phyloP scores from a whole-genome alignment of 2,797 vertebrate genomes.

The Channa striata region DNA sequence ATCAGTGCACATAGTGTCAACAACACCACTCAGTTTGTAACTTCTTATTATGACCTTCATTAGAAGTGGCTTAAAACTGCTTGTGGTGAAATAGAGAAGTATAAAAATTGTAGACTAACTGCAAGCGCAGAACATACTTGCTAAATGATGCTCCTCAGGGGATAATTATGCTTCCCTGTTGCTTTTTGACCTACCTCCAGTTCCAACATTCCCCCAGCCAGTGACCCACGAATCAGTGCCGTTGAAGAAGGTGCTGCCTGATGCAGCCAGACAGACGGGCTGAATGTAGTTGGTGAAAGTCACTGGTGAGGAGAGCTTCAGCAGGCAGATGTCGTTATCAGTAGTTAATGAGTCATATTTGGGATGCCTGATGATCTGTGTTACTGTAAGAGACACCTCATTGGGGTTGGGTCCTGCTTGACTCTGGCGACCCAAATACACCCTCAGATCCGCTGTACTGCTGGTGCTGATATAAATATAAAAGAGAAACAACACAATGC shows the following conservation, averaged over 20 bases:
- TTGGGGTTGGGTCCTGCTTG: slow-evolving; percentile 30
- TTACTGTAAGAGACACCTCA: neutral
- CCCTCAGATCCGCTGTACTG: fast-evolving
- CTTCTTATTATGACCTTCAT: too few relatives aligned
- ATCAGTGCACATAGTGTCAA: too few relatives aligned
- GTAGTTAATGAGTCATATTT: fast-evolving
- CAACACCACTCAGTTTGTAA: too few relatives aligned
- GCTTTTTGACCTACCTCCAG: slow-evolving; percentile 22
- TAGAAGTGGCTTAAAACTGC: too few relatives aligned
- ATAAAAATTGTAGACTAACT: too few relatives aligned
- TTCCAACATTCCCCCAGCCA: slow-evolving; percentile 61
- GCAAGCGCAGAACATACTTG: too few relatives aligned
- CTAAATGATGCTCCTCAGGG: too few relatives aligned
- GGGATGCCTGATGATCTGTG: slow-evolving; percentile 33
- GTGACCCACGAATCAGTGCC: slow-evolving; percentile 63
- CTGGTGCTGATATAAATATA: fast-evolving
- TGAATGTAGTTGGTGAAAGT: slow-evolving; percentile 45
- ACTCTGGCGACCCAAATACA: slow-evolving; percentile 52
- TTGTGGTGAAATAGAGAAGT: too few relatives aligned
- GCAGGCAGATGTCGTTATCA: slow-evolving; percentile 67
- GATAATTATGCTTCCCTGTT: too few relatives aligned
- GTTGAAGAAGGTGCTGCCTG: slow-evolving; percentile 39
- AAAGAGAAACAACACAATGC: neutral
- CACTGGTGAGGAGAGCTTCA: slow-evolving; percentile 56
- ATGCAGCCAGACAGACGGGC: slow-evolving; percentile 67